Base-by-base conservation (phyloP, 2,888 invertebrate genomes). In the Nemoura dubitans region DNA sequence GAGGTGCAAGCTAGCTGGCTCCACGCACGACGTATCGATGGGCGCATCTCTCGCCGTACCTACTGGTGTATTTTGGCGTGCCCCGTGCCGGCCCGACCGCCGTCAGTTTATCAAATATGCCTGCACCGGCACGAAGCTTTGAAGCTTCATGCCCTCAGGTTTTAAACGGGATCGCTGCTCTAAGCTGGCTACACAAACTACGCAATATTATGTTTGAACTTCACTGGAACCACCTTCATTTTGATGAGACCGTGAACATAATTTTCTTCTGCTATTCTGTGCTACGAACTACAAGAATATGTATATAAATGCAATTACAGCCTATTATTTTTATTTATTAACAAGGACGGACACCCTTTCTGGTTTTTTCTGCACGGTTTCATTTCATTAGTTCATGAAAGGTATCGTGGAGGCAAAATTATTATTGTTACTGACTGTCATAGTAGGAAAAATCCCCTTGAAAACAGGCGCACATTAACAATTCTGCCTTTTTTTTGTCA, bases 81-180 rank as follows among this genome's bases (percentile, higher is more conserved):
- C 36, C 3, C 36, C 36, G 36, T 36, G 3, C 36, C 3, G 36
- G 36, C 5, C 36, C 3, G 36, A 10, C 5, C 36, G 3, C 36
- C 36, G 36, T 10, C 59, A 59, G 59, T 59, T 59, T 59, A 59
- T 59, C 59, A 59, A 59, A 59, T 59, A 59, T 59, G 59, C 83
- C 42, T 26, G 83, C 21, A 42, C 83, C 42, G 5, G 83, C 21
- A 42, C 27, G 84, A 84, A 76, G 84, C 84, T 84, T 84, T 84
- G 59, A 84, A 59, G 84, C 84, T 42, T 42, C 83, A 83, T 30
- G 83, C 36, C 83, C 26, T 82, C 43, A 83, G 83, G 36, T 83
- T 83, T 76, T 59, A 59, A 59, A 59, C 21, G 10, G 59, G 59
- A 59, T 59, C 59, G 59, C 59, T 59, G 59, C 59, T 59, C 21